Conservation (phyloP, 2,888 invertebrate species). For the Caenorhabditis imperialis region DNA sequence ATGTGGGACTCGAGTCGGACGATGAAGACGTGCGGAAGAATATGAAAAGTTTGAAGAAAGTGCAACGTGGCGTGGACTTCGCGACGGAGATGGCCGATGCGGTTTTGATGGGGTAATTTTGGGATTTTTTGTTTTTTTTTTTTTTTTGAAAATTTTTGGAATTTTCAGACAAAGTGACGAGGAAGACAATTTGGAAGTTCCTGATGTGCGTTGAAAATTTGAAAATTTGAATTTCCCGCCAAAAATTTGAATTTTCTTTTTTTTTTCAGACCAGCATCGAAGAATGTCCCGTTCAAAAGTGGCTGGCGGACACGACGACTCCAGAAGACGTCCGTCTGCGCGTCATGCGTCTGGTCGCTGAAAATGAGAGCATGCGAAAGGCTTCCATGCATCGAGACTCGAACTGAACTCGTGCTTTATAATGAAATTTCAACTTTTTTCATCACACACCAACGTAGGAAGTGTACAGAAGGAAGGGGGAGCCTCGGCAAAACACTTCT, state of each 20-base stretch:
- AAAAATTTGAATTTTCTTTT: no score
- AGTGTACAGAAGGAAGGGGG: slow-evolving; percentile 21
- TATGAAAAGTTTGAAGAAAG: slow-evolving; percentile 23
- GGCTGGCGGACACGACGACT: slow-evolving; percentile 25
- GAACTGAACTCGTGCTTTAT: no score
- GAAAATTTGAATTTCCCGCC: no score
- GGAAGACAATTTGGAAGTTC: no score
- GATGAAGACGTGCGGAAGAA: slow-evolving; percentile 30
- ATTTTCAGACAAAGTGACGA: background rate
- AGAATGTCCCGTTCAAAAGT: slow-evolving; percentile 29
- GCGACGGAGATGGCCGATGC: slow-evolving; percentile 31
- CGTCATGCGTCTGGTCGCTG: slow-evolving; percentile 25
- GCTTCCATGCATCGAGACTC: no score
- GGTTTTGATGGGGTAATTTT: background rate
- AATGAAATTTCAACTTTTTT: background rate
- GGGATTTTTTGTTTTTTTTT: no score
- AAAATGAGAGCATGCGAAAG: slow-evolving; percentile 19
- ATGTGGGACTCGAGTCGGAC: slow-evolving; percentile 38
- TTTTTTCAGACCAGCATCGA: no score
- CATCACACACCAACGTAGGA: slow-evolving; percentile 2
- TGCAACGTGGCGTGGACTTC: slow-evolving; percentile 21
- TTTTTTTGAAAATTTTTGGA: background rate
- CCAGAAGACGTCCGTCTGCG: slow-evolving; percentile 20
- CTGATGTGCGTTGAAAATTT: no score
- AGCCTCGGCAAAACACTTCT: slow-evolving; percentile 32